A percentile compares a stretch with the other conserved stretches of the same genome.
These are phyloP conservation scores for Gambusia holbrooki DNA, from an alignment of 2,113 vertebrate species.

Conservation along the genomic window DNA sequence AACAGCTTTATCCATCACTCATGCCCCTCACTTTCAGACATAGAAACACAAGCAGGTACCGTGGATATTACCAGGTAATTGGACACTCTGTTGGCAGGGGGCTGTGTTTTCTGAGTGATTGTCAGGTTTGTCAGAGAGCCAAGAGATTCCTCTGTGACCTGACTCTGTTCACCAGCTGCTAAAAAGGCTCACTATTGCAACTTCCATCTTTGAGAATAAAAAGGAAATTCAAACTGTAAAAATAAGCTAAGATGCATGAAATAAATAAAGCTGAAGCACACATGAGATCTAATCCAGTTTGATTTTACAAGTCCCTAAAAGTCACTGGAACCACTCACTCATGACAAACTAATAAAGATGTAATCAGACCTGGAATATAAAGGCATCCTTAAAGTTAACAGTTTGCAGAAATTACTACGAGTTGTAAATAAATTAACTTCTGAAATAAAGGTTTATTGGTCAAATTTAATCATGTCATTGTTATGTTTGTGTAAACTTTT, in stretches of 20 bases:
- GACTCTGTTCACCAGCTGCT: slow-evolving; percentile 30
- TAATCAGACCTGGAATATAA: background rate
- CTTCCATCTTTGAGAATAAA: background rate
- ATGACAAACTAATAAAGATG: background rate
- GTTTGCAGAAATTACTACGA: no score
- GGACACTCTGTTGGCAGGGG: slow-evolving; percentile 35
- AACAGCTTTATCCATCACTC: slow-evolving; percentile 45
- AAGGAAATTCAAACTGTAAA: background rate
- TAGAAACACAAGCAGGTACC: slow-evolving; percentile 17
- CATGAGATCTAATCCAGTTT: background rate
- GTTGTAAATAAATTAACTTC: background rate
- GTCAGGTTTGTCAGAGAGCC: slow-evolving; percentile 41
- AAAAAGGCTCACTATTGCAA: background rate
- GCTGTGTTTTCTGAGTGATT: slow-evolving; percentile 54
- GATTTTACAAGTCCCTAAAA: background rate
- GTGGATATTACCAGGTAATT: slow-evolving; percentile 51
- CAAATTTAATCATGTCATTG: background rate
- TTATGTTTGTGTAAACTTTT: background rate
- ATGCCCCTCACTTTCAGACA: slow-evolving; percentile 16
- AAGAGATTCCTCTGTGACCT: slow-evolving; percentile 20
- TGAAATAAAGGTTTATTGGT: no score
- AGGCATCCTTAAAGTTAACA: no score
- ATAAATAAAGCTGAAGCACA: background rate
- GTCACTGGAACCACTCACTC: background rate
- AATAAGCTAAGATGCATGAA: background rate